Conservation (phyloP, 2,888 invertebrate genomes). For the Mechanitis messenoides region DNA sequence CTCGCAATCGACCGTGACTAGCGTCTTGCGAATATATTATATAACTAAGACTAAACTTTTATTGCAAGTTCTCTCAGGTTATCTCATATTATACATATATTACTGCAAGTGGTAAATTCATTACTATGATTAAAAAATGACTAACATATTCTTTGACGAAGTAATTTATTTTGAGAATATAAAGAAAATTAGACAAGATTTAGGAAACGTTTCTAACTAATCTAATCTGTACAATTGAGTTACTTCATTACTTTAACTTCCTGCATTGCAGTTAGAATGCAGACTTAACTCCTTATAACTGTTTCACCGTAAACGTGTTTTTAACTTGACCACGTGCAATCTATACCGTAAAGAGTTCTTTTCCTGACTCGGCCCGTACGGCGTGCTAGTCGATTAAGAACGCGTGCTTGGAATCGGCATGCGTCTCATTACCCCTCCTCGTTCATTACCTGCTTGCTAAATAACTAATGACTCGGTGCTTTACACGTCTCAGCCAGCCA, state of each 20-base stretch:
- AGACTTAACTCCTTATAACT: constrained; percentile 49
- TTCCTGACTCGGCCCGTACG: constrained; percentile 27
- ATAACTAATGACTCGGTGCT: constrained; percentile 63
- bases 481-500: constrained; percentile 51
- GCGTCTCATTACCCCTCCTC: constrained; percentile 65
- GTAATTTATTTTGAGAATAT: no score
- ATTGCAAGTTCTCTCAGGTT: neutral
- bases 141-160: no score
- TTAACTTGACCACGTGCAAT: constrained; percentile 42
- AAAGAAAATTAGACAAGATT: no score
- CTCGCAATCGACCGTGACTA: constrained; percentile 27
- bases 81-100: no score
- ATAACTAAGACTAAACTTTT: constrained; percentile 1
- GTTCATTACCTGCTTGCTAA: constrained; percentile 64
- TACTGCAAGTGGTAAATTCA: no score
- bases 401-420: constrained; percentile 67
- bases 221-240: constrained; percentile 1
- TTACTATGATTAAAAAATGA: no score
- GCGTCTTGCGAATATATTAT: constrained; percentile 14
- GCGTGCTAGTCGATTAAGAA: constrained; percentile 55
- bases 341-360: constrained; percentile 43
- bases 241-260: constrained; percentile 31
- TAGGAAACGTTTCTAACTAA: no score
- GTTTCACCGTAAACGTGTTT: constrained; percentile 43
- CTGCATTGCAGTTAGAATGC: constrained; percentile 31